Evolutionary conservation across 2,888 invertebrate genomes (phyloP).

Genomic region (Platypus cylindrus): DNA sequence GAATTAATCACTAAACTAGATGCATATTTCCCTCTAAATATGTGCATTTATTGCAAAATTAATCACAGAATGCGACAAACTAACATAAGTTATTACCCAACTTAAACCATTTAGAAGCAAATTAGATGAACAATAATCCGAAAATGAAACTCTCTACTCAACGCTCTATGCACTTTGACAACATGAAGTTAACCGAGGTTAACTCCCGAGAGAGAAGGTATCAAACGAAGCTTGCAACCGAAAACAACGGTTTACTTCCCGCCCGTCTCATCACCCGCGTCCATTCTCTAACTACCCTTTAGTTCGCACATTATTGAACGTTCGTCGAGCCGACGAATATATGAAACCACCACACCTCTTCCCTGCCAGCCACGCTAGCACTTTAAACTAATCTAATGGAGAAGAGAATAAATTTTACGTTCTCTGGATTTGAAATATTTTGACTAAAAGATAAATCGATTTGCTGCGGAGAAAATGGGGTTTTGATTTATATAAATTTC

Average conservation of each 20-base stretch:
- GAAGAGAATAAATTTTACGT: conserved; percentile 16
- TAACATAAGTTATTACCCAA: no score
- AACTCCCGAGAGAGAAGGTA: conserved; percentile 31
- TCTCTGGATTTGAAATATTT: conserved; percentile 11
- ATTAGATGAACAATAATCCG: no score
- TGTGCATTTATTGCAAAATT: no score
- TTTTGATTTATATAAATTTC: neutral
- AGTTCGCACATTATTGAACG: conserved; percentile 51
- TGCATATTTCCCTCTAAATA: no score
- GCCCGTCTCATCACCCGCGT: conserved; percentile 39
- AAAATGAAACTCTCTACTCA: no score
- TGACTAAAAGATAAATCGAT: conserved; percentile 13
- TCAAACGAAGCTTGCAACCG: conserved; percentile 38
- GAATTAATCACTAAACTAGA: no score
- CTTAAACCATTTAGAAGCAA: no score
- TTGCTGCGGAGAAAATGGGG: neutral
- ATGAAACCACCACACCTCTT: conserved; percentile 38
- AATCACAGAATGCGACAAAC: no score
- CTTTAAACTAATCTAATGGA: neutral
- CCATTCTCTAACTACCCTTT: conserved; percentile 36
- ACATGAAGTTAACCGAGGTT: conserved; percentile 9
- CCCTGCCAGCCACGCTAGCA: conserved; percentile 29
- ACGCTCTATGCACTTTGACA: conserved; percentile 7
- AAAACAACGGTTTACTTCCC: conserved; percentile 27
- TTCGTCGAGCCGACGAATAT: conserved; percentile 45